Conservation (phyloP, 1,140 invertebrate genomes). For the Hypothenemus hampei region DNA sequence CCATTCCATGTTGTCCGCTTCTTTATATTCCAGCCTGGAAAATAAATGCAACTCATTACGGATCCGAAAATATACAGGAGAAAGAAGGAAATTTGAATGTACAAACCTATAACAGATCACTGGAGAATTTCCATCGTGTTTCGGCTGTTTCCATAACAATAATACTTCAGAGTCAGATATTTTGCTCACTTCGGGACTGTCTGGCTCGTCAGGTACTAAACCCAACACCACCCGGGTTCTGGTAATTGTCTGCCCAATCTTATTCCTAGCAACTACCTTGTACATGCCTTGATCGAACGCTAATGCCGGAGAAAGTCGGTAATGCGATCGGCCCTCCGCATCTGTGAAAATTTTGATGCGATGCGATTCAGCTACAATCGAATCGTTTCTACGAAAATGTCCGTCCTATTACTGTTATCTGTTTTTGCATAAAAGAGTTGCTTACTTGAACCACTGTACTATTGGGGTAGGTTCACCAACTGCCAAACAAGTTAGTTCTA, state of each 20-base stretch:
- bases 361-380: constrained; percentile 74
- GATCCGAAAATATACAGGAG: no score
- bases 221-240: constrained; percentile 68
- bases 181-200: constrained; percentile 78
- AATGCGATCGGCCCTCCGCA: constrained; percentile 69
- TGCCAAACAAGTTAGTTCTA: constrained; percentile 76
- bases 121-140: constrained; percentile 63
- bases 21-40: constrained; percentile 68
- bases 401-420: not conserved
- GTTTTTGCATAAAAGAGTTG: constrained; percentile 7
- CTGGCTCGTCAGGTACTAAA: constrained; percentile 73
- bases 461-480: constrained; percentile 84
- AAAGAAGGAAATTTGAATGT: no score
- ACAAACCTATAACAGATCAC: constrained; percentile 66
- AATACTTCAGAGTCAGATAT: constrained; percentile 82
- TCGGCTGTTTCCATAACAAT: constrained; percentile 80
- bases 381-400: constrained; percentile 61
- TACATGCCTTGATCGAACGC: constrained; percentile 87
- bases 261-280: constrained; percentile 90
- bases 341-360: constrained; percentile 72
- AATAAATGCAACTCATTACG: no score
- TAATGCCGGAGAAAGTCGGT: constrained; percentile 68
- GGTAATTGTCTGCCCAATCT: constrained; percentile 70
- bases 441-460: constrained; percentile 91
- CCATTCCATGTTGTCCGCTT: constrained; percentile 76